Conservation (phyloP, 2,888 invertebrate genomes). For the Dexiosoma caninum region DNA sequence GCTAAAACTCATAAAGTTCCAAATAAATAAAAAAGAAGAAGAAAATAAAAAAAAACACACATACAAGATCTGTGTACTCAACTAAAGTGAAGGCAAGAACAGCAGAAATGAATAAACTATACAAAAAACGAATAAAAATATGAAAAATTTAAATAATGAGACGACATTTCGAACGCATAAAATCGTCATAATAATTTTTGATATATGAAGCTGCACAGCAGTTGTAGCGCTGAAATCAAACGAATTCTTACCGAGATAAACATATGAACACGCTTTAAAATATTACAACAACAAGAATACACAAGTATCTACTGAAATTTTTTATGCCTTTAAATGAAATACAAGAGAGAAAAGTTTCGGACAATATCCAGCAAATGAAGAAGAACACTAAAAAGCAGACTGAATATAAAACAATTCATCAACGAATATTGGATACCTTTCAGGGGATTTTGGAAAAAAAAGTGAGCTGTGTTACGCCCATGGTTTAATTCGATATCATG, state of each 20-base stretch:
- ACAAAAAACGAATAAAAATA: conserved; percentile 60
- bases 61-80: conserved; percentile 41
- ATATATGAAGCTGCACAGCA: conserved; percentile 76
- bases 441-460: too few relatives aligned
- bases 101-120: conserved; percentile 25
- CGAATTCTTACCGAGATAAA: conserved; percentile 75
- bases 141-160: conserved; percentile 74
- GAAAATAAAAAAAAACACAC: conserved; percentile 1
- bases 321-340: conserved; percentile 29
- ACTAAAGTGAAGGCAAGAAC: conserved; percentile 30
- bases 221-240: conserved; percentile 75
- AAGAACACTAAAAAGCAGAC: conserved; percentile 25
- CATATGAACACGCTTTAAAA: conserved; percentile 51
- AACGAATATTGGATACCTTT: not conserved
- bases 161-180: conserved; percentile 77
- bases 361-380: conserved; percentile 56
- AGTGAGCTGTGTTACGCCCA: too few relatives aligned
- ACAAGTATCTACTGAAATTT: not conserved
- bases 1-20: conserved; percentile 66
- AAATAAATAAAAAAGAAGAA: conserved; percentile 46
- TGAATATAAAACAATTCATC: not conserved
- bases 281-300: conserved; percentile 48
- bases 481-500: too few relatives aligned
- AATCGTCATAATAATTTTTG: conserved; percentile 78
- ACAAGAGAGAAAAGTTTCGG: conserved; percentile 42